Evolutionary conservation across 1,140 invertebrate species (phyloP), one percentile per base, ranked within the genome.

Genomic region (Nasonia vitripennis): DNA sequence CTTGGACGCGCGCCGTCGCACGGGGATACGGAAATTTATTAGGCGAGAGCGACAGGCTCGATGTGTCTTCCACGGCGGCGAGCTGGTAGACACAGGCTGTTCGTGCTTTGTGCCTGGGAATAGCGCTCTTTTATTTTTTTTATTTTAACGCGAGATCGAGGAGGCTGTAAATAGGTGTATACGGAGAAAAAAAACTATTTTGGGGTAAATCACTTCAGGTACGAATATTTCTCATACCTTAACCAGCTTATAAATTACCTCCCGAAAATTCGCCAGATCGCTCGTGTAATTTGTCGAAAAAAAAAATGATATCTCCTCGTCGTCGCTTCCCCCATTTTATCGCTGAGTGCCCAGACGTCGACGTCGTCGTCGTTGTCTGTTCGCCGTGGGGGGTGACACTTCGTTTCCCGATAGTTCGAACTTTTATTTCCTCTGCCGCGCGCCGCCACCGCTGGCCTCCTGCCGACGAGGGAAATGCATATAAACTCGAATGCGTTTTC

Each of bases 391-490:
- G 14, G 23, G 68, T 34, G 27, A 82, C 71, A 83, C 78, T 75
- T 86, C 78, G 48, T 83, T 86, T 82, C n/a, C 62, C 85, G 73
- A 86, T 80, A 86, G 81, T 74, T 86, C 79, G 55, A 86, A 86
- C 81, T 86, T 86, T 86, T 86, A 86, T 86, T 86, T 86, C 85
- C 85, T 67, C 31, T 1, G 51, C 31, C 17, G 67, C 51, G 45
- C 2, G 51, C 31, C 17, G 67, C 51, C 71, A 73, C 31, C 9
- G 4, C 34, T 4, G 34, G 68, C 68, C 62, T n/a, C 73, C 45
- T 27, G 73, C 34, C 31, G 23, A 74, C 70, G 73, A 73, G 34
- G 27, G 11, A 83, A 68, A 78, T 77, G 82, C 75, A 78, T 70
- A 78, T 78, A 83, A 77, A 74, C 70, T 55, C 75, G 74, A 82